Evolutionary conservation across 2,888 invertebrate species (phyloP), one percentile per base, ranked within the genome.

Genomic region (Pyrrhia umbra): DNA sequence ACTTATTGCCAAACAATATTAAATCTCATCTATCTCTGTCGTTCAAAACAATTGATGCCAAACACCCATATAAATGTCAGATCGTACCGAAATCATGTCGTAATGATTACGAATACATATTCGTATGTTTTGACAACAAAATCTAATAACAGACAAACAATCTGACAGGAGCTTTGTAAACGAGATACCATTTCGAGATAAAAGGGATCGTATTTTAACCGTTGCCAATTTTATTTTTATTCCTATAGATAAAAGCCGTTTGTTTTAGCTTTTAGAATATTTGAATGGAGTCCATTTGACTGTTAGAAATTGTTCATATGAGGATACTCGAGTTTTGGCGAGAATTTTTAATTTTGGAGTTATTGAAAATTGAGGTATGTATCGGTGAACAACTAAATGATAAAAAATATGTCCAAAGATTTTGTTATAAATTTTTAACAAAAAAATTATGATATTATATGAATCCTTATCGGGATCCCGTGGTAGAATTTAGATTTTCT

Each of bases 181-280:
- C 47, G 34, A 40, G 23, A 50, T 67, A 67, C 6, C 23, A 6
- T 5, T 51, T 51, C 52, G 34, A 20, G 52, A 54, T 60, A 68
- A 62, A 68, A 74, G 46, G 42, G 30, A 34, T 37, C 15, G 56
- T 49, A 68, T 62, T 62, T 68, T 52, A 73, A 43, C 39, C 49
- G 27, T 37, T 37, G 39, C 21, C 43, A 67, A 60, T 60, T 56
- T 71, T 50, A 16, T 60, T 50, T 51, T 50, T 54, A 39, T 59
- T 49, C 20, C 30, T 39, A 34, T 18, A 16, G 0, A 39, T 20
- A 13, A 42, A 50, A 54, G 23, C 34, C 42, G 39, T 70, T 55
- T 46, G 18, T 67, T 67, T 55, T 18, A 42, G 50, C 37, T 55
- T 60, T 67, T 40, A n/a, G 20, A 52, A 47, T 43, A 8, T 56